Conservation (phyloP, 2,113 vertebrate genomes). For the Salvelinus alpinus region DNA sequence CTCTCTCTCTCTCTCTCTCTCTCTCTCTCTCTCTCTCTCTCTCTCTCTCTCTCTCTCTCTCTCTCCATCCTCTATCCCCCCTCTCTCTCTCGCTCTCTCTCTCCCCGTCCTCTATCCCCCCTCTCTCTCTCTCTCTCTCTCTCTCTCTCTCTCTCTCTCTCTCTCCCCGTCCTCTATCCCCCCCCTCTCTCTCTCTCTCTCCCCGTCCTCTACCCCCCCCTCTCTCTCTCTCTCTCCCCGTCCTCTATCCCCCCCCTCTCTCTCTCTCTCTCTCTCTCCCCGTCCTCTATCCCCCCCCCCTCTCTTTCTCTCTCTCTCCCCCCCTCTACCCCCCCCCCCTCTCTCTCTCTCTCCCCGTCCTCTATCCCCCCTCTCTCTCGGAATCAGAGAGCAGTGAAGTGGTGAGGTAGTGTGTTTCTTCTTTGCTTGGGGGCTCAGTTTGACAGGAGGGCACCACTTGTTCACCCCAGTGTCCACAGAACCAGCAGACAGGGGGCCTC, state of each 20-base stretch:
- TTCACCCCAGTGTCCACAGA: conserved; percentile 69
- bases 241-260: too few species aligned
- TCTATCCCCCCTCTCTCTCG: conserved; percentile 20
- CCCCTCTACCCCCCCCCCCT: too few species aligned
- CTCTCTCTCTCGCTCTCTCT: too few species aligned
- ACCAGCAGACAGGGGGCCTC: conserved; percentile 28
- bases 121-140: too few species aligned
- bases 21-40: too few species aligned
- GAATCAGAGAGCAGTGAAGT: conserved; percentile 67
- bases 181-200: conserved; percentile 5
- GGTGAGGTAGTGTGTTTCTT: conserved; percentile 59
- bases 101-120: conserved; percentile 47
- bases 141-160: not conserved
- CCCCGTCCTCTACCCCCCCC: not conserved
- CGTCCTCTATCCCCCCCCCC: conserved; percentile 36
- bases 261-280: too few species aligned
- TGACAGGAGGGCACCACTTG: conserved; percentile 72
- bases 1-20: too few species aligned
- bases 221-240: too few species aligned
- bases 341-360: too few species aligned
- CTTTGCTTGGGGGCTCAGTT: conserved; percentile 62
- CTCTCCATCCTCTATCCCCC: too few species aligned
- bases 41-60: too few species aligned
- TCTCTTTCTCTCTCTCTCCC: conserved; percentile 37
- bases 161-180: conserved; percentile 37